A percentile compares a stretch with the other conserved stretches of the same genome.
phyloP scores from a whole-genome alignment of 1,140 invertebrate genomes.

The Berghia stephanieae region DNA sequence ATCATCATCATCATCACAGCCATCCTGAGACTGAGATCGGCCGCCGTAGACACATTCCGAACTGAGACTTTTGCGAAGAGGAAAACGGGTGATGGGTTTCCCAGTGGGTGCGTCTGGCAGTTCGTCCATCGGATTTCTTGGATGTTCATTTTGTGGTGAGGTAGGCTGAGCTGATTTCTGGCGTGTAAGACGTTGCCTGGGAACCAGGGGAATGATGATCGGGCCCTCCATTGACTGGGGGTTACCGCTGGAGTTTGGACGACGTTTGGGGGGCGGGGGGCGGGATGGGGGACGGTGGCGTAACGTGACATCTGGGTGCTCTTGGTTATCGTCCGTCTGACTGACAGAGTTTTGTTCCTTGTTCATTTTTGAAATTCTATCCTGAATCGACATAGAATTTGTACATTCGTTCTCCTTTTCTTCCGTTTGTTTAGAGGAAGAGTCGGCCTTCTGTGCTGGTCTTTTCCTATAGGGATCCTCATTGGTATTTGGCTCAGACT shows the following conservation, averaged over 20 bases:
- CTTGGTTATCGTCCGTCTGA: neutral
- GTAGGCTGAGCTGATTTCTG: no score
- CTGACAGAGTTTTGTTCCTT: no score
- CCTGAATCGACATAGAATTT: no score
- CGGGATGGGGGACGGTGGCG: conserved; percentile 32
- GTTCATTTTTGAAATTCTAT: conserved; percentile 28
- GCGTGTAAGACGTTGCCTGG: no score
- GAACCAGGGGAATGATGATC: conserved; percentile 20
- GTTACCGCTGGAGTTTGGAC: conserved; percentile 32
- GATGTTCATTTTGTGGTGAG: no score
- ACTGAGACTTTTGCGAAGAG: conserved; percentile 41
- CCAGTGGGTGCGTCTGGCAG: conserved; percentile 27
- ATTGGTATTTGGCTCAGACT: neutral
- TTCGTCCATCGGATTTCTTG: conserved; percentile 20
- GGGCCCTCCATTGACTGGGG: neutral
- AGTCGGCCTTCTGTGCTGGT: no score
- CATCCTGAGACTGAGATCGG: conserved; percentile 28
- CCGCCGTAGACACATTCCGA: conserved; percentile 37
- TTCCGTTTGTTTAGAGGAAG: no score
- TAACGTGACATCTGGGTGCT: neutral
- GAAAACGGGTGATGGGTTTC: conserved; percentile 25
- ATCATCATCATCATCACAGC: conserved; percentile 10
- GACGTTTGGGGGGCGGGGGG: conserved; percentile 38
- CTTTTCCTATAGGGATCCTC: no score
- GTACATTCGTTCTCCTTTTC: no score